Conservation (phyloP, 2,888 invertebrate genomes). For the Drosophila mulleri region DNA sequence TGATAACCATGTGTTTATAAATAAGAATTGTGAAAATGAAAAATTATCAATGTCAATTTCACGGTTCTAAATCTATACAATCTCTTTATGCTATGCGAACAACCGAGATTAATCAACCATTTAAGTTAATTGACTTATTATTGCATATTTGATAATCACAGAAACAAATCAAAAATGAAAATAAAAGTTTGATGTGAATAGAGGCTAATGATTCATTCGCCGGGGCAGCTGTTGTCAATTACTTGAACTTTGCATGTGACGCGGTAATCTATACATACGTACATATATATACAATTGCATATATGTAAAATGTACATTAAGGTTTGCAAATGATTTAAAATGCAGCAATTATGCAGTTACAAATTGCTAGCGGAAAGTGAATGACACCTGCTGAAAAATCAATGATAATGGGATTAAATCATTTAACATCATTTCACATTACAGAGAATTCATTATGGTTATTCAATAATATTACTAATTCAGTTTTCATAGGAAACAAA, state of each 20-base stretch:
- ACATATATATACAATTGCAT: neutral
- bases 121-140: conserved; percentile 14
- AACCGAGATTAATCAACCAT: conserved; percentile 15
- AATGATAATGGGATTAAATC: neutral
- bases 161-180: neutral
- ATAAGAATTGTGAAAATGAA: neutral
- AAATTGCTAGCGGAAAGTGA: neutral
- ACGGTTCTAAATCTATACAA: neutral
- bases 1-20: neutral
- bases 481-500: neutral
- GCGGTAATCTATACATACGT: neutral
- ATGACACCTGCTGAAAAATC: conserved; percentile 2
- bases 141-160: conserved; percentile 21
- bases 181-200: neutral
- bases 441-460: neutral
- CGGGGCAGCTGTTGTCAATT: conserved; percentile 25
- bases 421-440: neutral
- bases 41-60: conserved; percentile 4
- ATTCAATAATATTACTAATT: neutral
- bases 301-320: conserved; percentile 11
- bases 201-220: conserved; percentile 50
- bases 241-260: conserved; percentile 45
- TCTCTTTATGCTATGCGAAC: neutral
- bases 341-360: conserved; percentile 21
- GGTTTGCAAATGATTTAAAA: conserved; percentile 17